These are phyloP conservation scores for Hipposideros larvatus DNA, from an alignment of 2,797 vertebrate species.

Conservation along the genomic window DNA sequence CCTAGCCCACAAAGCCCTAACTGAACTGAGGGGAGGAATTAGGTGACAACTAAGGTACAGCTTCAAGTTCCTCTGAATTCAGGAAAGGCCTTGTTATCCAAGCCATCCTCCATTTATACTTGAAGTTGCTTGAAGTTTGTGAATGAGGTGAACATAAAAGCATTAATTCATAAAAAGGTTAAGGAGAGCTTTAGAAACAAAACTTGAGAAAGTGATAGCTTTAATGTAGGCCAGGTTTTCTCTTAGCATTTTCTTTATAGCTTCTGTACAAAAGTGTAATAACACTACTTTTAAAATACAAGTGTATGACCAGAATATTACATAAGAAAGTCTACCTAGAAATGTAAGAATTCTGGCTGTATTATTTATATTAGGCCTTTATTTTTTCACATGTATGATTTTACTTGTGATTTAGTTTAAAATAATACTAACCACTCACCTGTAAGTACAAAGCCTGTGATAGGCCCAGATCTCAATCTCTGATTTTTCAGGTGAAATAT, in stretches of 20 bases:
- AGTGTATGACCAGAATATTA: background rate
- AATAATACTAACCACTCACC: background rate
- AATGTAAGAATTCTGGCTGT: background rate
- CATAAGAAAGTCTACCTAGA: background rate
- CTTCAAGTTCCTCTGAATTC: background rate
- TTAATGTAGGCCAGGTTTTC: background rate
- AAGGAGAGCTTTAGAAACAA: background rate
- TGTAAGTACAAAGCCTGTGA: background rate
- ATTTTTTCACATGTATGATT: background rate
- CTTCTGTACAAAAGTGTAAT: background rate
- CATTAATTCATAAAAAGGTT: background rate
- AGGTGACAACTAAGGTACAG: background rate
- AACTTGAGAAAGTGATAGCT: background rate
- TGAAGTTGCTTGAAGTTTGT: background rate
- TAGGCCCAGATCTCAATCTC: background rate
- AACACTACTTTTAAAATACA: background rate
- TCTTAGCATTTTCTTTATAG: background rate
- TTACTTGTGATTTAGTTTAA: background rate
- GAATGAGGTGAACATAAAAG: background rate
- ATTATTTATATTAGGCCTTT: background rate
- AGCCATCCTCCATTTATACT: background rate
- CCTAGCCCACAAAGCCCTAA: background rate
- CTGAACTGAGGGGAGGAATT: background rate
- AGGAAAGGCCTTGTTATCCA: background rate
- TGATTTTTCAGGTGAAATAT: background rate